Evolutionary conservation across 2,888 invertebrate genomes (phyloP).

Genomic region (Blastobasis lacticolella): DNA sequence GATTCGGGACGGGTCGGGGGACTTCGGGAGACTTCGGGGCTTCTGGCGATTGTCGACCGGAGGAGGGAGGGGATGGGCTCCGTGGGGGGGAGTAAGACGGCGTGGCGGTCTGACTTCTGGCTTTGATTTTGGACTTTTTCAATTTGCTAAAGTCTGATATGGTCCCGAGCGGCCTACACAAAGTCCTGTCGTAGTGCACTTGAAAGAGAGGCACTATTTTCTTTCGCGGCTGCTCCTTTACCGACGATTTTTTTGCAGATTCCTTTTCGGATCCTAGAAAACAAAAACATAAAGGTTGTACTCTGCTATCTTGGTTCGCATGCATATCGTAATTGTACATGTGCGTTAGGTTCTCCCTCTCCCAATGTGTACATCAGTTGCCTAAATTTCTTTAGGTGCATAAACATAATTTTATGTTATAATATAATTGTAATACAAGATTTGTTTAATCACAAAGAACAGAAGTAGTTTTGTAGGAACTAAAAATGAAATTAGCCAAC

Average conservation of each 20-base stretch:
- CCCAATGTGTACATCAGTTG: slow-evolving; percentile 1
- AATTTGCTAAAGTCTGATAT: slow-evolving; percentile 50
- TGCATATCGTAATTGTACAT: neutral
- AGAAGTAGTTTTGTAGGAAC: no score
- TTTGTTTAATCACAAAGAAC: no score
- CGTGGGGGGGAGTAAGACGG: slow-evolving; percentile 31
- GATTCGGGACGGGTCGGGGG: no score
- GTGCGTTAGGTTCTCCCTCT: neutral
- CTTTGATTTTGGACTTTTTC: slow-evolving; percentile 15
- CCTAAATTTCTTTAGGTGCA: no score
- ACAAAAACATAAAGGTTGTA: slow-evolving; percentile 36
- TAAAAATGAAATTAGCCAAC: no score
- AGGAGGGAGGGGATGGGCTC: slow-evolving; percentile 42
- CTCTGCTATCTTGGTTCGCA: neutral
- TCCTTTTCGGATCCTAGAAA: slow-evolving; percentile 51
- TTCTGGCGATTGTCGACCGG: slow-evolving; percentile 13
- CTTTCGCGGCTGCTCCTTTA: slow-evolving; percentile 30
- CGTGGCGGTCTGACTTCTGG: slow-evolving; percentile 11
- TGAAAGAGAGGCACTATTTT: slow-evolving; percentile 61
- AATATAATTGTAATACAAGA: no score
- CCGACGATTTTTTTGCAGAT: slow-evolving; percentile 25
- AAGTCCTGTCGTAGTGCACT: slow-evolving; percentile 60
- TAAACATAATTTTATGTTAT: no score
- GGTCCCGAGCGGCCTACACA: slow-evolving; percentile 62
- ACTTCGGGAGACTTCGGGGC: slow-evolving; percentile 11